These are phyloP conservation scores for Hyla sarda DNA, from an alignment of 2,113 vertebrate genomes.

Conservation along the genomic window DNA sequence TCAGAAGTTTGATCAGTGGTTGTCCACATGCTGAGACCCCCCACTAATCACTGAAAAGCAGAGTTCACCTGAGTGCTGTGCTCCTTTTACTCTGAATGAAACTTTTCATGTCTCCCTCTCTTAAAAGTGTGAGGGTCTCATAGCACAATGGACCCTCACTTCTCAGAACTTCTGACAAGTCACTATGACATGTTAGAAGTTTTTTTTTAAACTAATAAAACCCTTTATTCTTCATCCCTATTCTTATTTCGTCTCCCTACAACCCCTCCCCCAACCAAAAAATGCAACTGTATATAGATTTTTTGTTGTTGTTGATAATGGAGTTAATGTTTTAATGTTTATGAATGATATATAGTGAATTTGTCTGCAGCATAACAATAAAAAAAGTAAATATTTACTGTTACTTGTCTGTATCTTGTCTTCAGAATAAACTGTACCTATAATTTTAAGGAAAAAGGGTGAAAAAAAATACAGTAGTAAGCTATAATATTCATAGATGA, in stretches of 20 bases:
- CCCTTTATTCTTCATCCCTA: no score
- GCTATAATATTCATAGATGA: background rate
- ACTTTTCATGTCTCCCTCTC: no score
- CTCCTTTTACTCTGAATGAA: no score
- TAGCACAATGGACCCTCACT: background rate
- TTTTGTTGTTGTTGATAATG: no score
- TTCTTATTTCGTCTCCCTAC: no score
- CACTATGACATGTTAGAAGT: no score
- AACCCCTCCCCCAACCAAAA: no score
- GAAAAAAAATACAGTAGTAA: slow-evolving; percentile 12
- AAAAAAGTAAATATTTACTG: slow-evolving; percentile 15
- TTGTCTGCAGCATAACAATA: slow-evolving; percentile 7
- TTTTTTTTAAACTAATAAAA: background rate
- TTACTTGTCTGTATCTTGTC: slow-evolving; percentile 11
- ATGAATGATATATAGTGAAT: slow-evolving; percentile 15
- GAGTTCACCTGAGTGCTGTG: background rate
- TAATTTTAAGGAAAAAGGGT: slow-evolving; percentile 12
- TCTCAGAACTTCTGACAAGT: background rate
- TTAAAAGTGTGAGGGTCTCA: background rate
- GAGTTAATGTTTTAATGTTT: background rate
- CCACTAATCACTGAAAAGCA: background rate
- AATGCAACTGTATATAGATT: no score
- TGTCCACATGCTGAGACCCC: no score
- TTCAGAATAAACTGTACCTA: slow-evolving; percentile 28
- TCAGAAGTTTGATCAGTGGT: no score